Base-by-base conservation (phyloP, 2,888 invertebrate genomes). In the Polydrusus cervinus region DNA sequence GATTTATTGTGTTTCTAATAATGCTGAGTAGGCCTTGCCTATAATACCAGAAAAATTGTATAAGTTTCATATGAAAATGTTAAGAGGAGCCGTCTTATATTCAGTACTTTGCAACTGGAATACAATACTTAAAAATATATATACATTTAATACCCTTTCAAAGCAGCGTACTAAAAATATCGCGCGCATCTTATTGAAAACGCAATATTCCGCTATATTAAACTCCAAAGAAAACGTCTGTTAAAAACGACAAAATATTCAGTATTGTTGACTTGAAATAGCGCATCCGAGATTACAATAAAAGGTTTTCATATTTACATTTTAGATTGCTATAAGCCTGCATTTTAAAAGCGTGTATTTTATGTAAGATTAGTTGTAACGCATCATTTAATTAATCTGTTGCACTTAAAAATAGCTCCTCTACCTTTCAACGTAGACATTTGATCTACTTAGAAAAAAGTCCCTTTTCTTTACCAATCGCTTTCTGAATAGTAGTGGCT, bases 241-340 rank as follows among this genome's bases (percentile, higher is more conserved):
- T 53, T 30, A 11, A 53, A 30, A 53, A 53, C 13, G 51, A 51
- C 20, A 53, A 53, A 53, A 25, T 53, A 53, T 25, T 53, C 53
- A 16, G 13, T 30, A 53, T 30, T 53, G 53, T 53, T 20, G 51
- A 51, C 20, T 51, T 18, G 20, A 51, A 53, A 53, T 25, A 20
- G 53, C 30, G 30, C 25, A 25, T 20, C 13, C 53, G 53, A 30
- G 53, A 53, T 53, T 53, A 53, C 25, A 53, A 53, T 30, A 65
- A 65, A 65, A 51, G 34, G 16, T 65, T 65, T 30, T 20, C 45
- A 45, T 62, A 62, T 62, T 62, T 62, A 62, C 62, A 62, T 62
- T 62, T 45, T 62, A 45, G 18, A 62, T 62, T 62, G 62, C 49
- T 51, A 18, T 51, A 38, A 65, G 64, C 30, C 30, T 16, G 25